Evolutionary conservation across 2,113 vertebrate species (phyloP).

Genomic region (Collichthys lucidus): DNA sequence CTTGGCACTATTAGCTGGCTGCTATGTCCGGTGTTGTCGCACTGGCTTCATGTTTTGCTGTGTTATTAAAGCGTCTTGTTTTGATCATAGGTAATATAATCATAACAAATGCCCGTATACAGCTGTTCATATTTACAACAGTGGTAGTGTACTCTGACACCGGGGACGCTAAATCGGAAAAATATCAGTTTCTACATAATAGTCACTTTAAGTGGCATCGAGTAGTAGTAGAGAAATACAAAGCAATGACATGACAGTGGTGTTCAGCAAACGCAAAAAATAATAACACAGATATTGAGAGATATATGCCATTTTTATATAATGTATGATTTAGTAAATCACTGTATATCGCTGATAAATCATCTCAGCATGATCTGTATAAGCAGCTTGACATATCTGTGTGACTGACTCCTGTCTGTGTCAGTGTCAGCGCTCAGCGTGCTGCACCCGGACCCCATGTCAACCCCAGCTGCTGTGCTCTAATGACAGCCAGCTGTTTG

Average conservation of each 20-base stretch:
- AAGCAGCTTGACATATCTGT: conserved; percentile 23
- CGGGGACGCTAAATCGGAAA: no score
- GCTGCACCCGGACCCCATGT: conserved; percentile 43
- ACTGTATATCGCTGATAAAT: background rate
- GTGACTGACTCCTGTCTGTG: conserved; percentile 60
- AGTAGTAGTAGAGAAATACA: background rate
- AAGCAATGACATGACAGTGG: background rate
- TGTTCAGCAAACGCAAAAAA: background rate
- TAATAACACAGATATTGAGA: background rate
- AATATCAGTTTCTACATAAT: no score
- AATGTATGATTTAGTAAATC: background rate
- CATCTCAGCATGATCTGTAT: background rate
- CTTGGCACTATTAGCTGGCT: no score
- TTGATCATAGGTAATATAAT: no score
- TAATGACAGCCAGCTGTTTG: conserved; percentile 79
- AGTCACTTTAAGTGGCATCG: no score
- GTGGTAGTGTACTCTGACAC: no score
- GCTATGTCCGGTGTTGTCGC: no score
- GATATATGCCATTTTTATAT: no score
- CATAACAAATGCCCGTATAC: no score
- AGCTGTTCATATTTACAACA: no score
- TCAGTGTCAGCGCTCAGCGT: conserved; percentile 38
- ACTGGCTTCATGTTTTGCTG: no score
- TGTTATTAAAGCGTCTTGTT: no score
- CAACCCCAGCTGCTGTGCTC: conserved; percentile 74